These are phyloP conservation scores for Eupeodes corollae DNA, from an alignment of 1,140 invertebrate species.

Conservation along the genomic window DNA sequence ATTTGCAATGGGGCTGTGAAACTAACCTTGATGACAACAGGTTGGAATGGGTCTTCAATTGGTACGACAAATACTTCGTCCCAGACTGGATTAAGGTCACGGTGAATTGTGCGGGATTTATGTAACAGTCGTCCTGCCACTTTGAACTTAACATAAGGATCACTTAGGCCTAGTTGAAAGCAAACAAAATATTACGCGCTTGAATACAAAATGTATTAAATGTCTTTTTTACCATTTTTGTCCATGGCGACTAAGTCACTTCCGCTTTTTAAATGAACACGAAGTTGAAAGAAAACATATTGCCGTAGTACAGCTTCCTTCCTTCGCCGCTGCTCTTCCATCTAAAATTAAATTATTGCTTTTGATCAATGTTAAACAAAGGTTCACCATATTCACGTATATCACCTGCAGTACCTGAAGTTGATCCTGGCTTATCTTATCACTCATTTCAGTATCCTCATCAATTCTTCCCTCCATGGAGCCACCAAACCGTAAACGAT, in stretches of 20 bases:
- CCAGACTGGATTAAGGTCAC: constrained; percentile 88
- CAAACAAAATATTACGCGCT: neutral
- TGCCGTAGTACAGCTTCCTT: constrained; percentile 62
- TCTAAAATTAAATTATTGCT: constrained; percentile 17
- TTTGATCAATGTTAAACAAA: too few species aligned
- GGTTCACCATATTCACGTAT: too few species aligned
- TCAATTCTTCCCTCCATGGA: constrained; percentile 38
- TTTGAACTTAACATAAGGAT: constrained; percentile 98
- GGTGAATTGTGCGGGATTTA: constrained; percentile 84
- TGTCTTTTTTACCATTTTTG: constrained; percentile 64
- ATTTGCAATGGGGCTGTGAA: neutral
- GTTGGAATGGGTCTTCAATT: constrained; percentile 85
- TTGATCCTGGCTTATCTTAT: constrained; percentile 10
- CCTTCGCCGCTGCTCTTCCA: constrained; percentile 48
- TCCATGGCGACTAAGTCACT: constrained; percentile 85
- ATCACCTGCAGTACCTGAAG: constrained; percentile 23
- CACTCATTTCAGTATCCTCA: constrained; percentile 28
- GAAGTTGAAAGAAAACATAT: constrained; percentile 82
- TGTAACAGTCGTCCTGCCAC: constrained; percentile 76
- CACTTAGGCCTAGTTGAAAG: constrained; percentile 68
- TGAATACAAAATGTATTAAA: neutral
- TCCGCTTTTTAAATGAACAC: constrained; percentile 76
- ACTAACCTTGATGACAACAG: constrained; percentile 73
- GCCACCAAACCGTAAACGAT: constrained; percentile 28
- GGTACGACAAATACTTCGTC: constrained; percentile 91